phyloP scores from a whole-genome alignment of 2,797 vertebrate species.

The Hippopotamyrus pictus region DNA sequence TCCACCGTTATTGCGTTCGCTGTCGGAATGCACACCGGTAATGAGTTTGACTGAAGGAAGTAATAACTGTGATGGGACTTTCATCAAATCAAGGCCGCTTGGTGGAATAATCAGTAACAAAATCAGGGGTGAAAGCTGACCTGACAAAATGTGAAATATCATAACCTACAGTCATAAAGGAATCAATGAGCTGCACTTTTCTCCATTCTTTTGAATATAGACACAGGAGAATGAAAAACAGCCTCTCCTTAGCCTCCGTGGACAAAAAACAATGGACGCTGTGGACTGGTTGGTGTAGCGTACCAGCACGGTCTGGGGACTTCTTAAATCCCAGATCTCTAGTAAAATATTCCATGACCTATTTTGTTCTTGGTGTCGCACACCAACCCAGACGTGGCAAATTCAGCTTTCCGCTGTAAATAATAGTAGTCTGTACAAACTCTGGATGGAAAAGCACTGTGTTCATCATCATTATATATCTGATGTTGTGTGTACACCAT shows the following conservation, averaged over 20 bases:
- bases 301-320: background rate
- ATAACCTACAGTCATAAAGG: conserved; percentile 56
- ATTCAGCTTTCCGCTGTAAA: background rate
- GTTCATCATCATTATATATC: background rate
- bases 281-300: background rate
- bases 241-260: conserved; percentile 4
- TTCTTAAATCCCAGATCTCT: background rate
- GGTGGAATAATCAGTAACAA: conserved; percentile 63
- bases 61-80: conserved; percentile 48
- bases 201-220: conserved; percentile 34
- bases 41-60: conserved; percentile 51
- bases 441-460: background rate
- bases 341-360: conserved; percentile 28
- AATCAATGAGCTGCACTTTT: conserved; percentile 55
- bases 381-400: conserved; percentile 29
- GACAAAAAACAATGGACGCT: conserved; percentile 10
- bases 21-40: conserved; percentile 34
- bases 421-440: background rate
- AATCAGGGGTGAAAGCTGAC: conserved; percentile 57
- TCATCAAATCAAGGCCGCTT: conserved; percentile 59
- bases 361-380: conserved; percentile 14
- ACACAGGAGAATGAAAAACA: conserved; percentile 26
- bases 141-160: conserved; percentile 63
- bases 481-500: background rate
- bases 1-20: background rate